These are phyloP conservation scores for Drosophila meridiana DNA, from an alignment of 2,888 invertebrate species.

Conservation along the genomic window DNA sequence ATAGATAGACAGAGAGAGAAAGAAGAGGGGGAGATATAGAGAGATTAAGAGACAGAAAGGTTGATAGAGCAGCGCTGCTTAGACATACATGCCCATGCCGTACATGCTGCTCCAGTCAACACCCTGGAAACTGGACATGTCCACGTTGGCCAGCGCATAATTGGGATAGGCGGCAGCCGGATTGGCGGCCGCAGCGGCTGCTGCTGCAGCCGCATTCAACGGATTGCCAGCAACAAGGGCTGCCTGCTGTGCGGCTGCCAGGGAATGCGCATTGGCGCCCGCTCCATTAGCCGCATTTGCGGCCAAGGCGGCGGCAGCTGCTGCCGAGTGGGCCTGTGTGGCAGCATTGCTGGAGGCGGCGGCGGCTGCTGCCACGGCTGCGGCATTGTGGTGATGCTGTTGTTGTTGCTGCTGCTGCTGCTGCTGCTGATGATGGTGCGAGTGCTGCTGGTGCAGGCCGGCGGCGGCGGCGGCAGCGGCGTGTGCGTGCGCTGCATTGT, in stretches of 20 bases:
- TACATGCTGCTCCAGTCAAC: conserved; percentile 97
- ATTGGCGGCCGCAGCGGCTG: conserved; percentile 87
- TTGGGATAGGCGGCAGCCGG: conserved; percentile 90
- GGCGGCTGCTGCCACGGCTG: conserved; percentile 43
- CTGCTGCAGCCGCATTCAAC: conserved; percentile 86
- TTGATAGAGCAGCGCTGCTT: conserved; percentile 45
- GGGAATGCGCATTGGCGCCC: conserved; percentile 77
- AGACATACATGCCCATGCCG: conserved; percentile 96
- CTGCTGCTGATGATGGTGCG: conserved; percentile 66
- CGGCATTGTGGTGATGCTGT: conserved; percentile 51
- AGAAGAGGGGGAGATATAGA: not conserved
- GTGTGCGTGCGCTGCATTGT: conserved; percentile 56
- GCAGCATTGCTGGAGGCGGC: conserved; percentile 73
- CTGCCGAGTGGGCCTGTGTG: conserved; percentile 84
- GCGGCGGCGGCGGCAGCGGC: conserved; percentile 64
- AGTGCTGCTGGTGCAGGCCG: conserved; percentile 80
- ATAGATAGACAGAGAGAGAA: conserved; percentile 8
- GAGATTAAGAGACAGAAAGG: not conserved
- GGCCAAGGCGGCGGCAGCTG: conserved; percentile 71
- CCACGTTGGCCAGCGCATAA: conserved; percentile 94
- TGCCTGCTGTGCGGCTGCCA: conserved; percentile 86
- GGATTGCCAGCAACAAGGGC: conserved; percentile 82
- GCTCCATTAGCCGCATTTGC: conserved; percentile 77
- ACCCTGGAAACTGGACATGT: conserved; percentile 96
- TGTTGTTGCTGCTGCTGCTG: conserved; percentile 63